These are phyloP conservation scores for Myxocyprinus asiaticus DNA, from an alignment of 2,113 vertebrate genomes.

Conservation along the genomic window DNA sequence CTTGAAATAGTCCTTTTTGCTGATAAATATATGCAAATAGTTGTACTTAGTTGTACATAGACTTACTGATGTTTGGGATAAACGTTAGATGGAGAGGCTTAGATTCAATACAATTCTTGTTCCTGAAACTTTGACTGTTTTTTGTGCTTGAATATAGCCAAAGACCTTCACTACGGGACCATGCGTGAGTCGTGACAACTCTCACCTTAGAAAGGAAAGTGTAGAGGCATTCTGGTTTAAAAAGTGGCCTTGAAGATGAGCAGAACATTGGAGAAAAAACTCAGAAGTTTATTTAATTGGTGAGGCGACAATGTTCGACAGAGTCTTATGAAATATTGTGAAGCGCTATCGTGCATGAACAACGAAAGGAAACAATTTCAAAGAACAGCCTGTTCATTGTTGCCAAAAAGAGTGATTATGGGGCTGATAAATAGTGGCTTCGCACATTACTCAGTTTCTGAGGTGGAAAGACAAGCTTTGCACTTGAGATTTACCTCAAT, in stretches of 20 bases:
- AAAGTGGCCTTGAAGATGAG: slow-evolving; percentile 46
- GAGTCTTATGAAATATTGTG: slow-evolving; percentile 3
- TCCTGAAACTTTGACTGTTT: slow-evolving; percentile 15
- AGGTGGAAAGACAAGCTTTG: slow-evolving; percentile 9
- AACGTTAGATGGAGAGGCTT: background rate
- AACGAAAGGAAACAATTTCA: background rate
- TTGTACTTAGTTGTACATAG: background rate
- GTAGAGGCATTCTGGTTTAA: slow-evolving; percentile 40
- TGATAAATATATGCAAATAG: background rate
- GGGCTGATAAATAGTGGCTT: slow-evolving; percentile 16
- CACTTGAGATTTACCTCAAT: slow-evolving; percentile 1
- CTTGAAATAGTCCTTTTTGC: slow-evolving; percentile 37
- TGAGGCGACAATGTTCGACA: background rate
- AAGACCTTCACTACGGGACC: background rate
- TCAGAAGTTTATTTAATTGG: background rate
- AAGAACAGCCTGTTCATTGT: background rate
- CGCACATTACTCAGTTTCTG: slow-evolving; percentile 1
- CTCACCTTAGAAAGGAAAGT: slow-evolving; percentile 31
- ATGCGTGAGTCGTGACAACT: slow-evolving; percentile 41
- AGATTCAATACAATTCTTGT: slow-evolving; percentile 7
- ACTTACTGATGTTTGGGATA: background rate
- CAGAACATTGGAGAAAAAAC: slow-evolving; percentile 12
- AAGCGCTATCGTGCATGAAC: background rate
- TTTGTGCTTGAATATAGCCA: background rate
- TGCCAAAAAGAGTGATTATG: slow-evolving; percentile 17